Percentiles rank a stretch among this genome's conserved stretches.
phyloP scores from a whole-genome alignment of 2,797 vertebrate species.

The Acrossocheilus fasciatus region DNA sequence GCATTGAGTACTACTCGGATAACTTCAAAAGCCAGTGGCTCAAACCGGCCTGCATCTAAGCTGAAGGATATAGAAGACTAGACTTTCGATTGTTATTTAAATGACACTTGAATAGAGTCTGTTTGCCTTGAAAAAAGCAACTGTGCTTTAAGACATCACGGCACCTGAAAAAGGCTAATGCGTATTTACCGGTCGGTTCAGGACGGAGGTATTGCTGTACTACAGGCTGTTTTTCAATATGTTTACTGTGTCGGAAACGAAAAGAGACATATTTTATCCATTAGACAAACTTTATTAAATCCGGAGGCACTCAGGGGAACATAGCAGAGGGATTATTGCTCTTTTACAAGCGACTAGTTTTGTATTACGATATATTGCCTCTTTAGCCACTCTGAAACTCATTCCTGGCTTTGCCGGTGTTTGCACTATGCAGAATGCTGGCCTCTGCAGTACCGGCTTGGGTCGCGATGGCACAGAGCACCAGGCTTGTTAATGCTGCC shows the following conservation, averaged over 20 bases:
- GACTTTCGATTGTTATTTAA: constrained; percentile 62
- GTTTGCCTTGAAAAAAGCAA: constrained; percentile 42
- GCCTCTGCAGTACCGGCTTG: constrained; percentile 39
- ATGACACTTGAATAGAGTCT: constrained; percentile 61
- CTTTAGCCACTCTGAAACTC: constrained; percentile 19
- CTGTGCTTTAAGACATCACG: constrained; percentile 18
- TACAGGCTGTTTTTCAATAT: constrained; percentile 18
- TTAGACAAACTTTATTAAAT: constrained; percentile 46
- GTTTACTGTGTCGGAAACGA: constrained; percentile 23
- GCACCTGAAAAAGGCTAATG: constrained; percentile 26
- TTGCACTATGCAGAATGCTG: constrained; percentile 17
- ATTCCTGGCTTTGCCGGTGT: constrained; percentile 7
- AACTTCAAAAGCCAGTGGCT: constrained; percentile 62
- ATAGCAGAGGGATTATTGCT: constrained; percentile 26
- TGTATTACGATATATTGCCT: constrained; percentile 24
- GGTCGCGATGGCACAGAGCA: constrained; percentile 52
- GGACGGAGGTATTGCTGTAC: constrained; percentile 20
- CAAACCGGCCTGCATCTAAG: constrained; percentile 62
- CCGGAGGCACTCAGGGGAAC: not conserved
- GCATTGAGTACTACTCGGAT: constrained; percentile 51
- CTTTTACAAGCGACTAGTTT: constrained; percentile 36
- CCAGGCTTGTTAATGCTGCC: constrained; percentile 55
- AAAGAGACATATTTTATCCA: constrained; percentile 35
- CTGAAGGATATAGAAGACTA: constrained; percentile 56
- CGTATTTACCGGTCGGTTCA: not conserved